Base-by-base conservation (phyloP, 2,797 vertebrate genomes). In the Potorous gilbertii region DNA sequence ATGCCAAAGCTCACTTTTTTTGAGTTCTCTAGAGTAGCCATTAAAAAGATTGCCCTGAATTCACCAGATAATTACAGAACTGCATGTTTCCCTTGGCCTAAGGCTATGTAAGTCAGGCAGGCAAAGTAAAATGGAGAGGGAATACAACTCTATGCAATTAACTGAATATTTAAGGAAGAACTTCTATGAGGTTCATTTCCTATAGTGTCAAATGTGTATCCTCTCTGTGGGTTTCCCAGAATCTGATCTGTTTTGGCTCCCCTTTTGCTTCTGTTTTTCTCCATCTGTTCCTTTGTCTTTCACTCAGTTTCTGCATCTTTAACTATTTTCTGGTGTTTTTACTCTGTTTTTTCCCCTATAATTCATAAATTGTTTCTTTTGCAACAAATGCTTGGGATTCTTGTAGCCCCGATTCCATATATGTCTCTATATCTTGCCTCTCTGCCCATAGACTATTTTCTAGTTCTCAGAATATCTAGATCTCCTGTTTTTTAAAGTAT, bases 381-480 rank as follows among this genome's bases (percentile, higher is more conserved):
- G 8, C n/a, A 66, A 16, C 34, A 16, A 74, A 40, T 40, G 14
- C 0, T n/a, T 18, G 13, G 62, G 14, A 16, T 13, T 81, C n/a
- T 66, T 66, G 14, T 46, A 81, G 66, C 18, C 6, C 66, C 8
- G 40, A 10, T 8, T 81, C 14, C 62, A 66, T 66, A 46, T 24
- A 18, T 1, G 13, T 14, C 74, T 91, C 11, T 56, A 12, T 91
- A 55, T 9, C 94, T 87, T 31, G 27, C 89, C 93, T 56, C 52
- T 31, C 0, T 9, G 31, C 52, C 50, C 92, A 1, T 93, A 90
- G n/a, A 59, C 2, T 16, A 28, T 52, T 13, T 31, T 95, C 29
- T 91, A 95, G 55, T 92, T 62, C 52, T 91, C n/a, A 92, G 24
- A 59, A 90, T 93, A 93, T 93, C 1, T 74, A 27, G 81, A 29